A percentile compares a stretch with the other conserved stretches of the same genome.
Evolutionary conservation across 2,113 vertebrate genomes (phyloP).

Genomic region (Rostratula benghalensis): DNA sequence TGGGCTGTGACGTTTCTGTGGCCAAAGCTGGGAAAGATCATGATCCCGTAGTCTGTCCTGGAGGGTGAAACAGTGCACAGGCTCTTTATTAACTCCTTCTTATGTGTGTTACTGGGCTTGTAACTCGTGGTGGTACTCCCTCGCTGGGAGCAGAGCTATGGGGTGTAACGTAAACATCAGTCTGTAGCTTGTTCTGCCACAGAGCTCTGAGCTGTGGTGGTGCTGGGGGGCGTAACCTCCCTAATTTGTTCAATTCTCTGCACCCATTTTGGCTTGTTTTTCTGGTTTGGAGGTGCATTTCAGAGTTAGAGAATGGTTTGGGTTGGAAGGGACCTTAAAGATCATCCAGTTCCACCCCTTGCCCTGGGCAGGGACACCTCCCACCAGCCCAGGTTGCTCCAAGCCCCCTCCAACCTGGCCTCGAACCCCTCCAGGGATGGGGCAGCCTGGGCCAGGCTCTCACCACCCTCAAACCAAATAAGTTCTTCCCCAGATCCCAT

Average conservation of each 20-base stretch:
- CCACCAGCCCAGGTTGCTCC: not conserved
- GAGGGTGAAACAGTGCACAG: accelerated
- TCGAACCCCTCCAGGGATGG: too few relatives aligned
- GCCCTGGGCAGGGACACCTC: not conserved
- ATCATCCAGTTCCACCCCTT: not conserved
- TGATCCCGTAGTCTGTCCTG: not conserved
- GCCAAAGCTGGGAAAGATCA: not conserved
- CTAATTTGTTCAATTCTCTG: not conserved
- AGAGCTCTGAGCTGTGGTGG: not conserved
- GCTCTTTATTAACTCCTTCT: not conserved
- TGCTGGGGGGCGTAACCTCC: not conserved
- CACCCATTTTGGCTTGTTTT: not conserved
- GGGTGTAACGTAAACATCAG: not conserved
- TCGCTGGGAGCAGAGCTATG: not conserved
- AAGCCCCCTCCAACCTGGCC: not conserved
- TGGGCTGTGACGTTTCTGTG: not conserved
- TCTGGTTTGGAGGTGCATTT: not conserved
- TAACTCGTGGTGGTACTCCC: accelerated
- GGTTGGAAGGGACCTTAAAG: not conserved
- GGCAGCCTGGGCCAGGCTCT: too few relatives aligned
- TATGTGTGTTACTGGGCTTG: not conserved
- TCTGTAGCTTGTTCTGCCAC: not conserved
- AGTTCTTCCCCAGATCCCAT: too few relatives aligned
- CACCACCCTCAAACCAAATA: too few relatives aligned
- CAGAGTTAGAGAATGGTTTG: not conserved